Conservation (phyloP, 2,797 vertebrate genomes). For the Euphonia xanthogaster region DNA sequence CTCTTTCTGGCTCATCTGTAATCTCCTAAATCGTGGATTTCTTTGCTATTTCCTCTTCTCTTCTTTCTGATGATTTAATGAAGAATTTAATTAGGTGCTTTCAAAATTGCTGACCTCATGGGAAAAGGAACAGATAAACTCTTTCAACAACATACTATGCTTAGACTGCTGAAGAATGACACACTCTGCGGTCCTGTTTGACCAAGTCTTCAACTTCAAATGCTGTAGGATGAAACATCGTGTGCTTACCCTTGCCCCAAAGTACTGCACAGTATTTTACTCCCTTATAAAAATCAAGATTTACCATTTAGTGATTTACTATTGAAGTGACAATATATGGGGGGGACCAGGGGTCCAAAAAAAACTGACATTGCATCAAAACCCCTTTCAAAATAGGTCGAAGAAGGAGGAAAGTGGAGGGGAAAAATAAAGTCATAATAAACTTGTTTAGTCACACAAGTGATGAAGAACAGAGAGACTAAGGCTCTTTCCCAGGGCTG, state of each 20-base stretch:
- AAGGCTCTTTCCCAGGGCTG: neutral
- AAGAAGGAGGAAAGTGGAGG: neutral
- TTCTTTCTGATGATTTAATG: neutral
- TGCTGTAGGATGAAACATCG: fast-evolving
- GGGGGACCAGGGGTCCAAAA: fast-evolving
- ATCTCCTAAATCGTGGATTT: neutral
- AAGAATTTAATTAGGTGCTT: neutral
- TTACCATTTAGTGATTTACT: neutral
- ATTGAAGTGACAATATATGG: neutral
- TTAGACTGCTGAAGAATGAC: neutral
- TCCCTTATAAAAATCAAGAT: neutral
- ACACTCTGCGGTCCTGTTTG: neutral
- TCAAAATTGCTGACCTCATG: neutral
- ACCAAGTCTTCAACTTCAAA: neutral
- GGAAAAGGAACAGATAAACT: neutral
- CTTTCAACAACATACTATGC: neutral
- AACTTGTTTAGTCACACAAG: neutral
- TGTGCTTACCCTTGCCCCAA: neutral
- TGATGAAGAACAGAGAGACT: neutral
- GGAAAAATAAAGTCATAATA: fast-evolving
- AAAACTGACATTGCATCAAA: neutral
- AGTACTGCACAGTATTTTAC: neutral
- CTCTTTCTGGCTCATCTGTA: neutral
- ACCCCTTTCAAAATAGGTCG: neutral
- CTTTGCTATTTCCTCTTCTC: neutral